These are phyloP conservation scores for Serranus cabrilla DNA, from an alignment of 2,797 vertebrate genomes.

Conservation along the genomic window DNA sequence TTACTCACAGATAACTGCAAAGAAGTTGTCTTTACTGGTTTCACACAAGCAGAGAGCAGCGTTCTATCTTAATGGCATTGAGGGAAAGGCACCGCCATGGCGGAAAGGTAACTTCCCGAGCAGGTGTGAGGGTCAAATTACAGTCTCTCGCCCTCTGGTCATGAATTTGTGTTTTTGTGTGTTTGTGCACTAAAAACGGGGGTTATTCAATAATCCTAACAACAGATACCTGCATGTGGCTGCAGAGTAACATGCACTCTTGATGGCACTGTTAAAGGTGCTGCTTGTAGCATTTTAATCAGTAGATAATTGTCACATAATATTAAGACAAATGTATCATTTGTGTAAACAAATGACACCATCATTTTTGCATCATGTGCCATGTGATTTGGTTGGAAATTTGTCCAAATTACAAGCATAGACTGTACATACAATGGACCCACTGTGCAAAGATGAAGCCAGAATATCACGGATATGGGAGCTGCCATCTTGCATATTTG, in stretches of 20 bases:
- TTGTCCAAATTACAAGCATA: neutral
- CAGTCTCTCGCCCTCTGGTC: constrained; percentile 47
- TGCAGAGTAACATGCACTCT: neutral
- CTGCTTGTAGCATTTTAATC: constrained; percentile 43
- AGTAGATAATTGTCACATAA: neutral
- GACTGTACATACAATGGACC: too few relatives aligned
- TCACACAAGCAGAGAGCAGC: constrained; percentile 94
- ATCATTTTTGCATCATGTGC: neutral
- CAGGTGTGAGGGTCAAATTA: constrained; percentile 76
- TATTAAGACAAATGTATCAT: constrained; percentile 4
- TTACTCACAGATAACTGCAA: constrained; percentile 96
- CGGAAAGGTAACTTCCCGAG: constrained; percentile 91
- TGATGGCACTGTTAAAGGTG: constrained; percentile 3
- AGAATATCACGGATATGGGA: too few relatives aligned
- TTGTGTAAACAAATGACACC: neutral
- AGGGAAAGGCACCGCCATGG: constrained; percentile 87
- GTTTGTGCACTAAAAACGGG: constrained; percentile 31
- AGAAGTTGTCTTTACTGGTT: constrained; percentile 97
- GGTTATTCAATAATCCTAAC: constrained; percentile 51
- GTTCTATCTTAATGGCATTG: constrained; percentile 93
- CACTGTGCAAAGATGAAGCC: too few relatives aligned
- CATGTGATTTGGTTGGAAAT: neutral
- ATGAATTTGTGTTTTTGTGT: constrained; percentile 53
- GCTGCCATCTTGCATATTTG: too few relatives aligned
- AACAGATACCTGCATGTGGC: neutral